A percentile compares a stretch with the other conserved stretches of the same genome.
These are phyloP conservation scores for Hedychridium roseum DNA, from an alignment of 2,888 invertebrate genomes.

Conservation along the genomic window DNA sequence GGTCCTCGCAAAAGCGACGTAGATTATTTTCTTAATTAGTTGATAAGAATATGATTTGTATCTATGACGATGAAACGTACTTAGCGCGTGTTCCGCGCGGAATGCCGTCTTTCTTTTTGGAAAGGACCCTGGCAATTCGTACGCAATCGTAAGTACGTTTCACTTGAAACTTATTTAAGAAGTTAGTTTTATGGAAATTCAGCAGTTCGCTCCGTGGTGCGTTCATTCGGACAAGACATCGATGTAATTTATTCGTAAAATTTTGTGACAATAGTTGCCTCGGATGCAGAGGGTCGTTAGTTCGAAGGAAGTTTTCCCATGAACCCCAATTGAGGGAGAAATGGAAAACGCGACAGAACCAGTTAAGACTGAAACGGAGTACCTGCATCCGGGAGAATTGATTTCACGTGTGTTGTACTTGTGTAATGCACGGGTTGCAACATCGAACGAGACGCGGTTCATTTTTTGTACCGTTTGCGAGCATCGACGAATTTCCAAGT, in stretches of 20 bases:
- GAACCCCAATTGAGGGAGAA: too few species aligned
- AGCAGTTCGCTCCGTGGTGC: slow-evolving; percentile 21
- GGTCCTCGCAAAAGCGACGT: slow-evolving; percentile 12
- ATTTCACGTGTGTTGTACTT: slow-evolving; percentile 20
- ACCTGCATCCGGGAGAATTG: slow-evolving; percentile 19
- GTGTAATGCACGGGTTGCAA: slow-evolving; percentile 38
- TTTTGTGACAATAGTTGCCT: slow-evolving; percentile 26
- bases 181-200: slow-evolving; percentile 26
- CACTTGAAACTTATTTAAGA: slow-evolving; percentile 54
- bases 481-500: too few species aligned
- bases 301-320: too few species aligned
- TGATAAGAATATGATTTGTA: slow-evolving; percentile 35
- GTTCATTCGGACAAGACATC: slow-evolving; percentile 16
- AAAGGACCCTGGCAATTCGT: too few species aligned
- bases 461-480: too few species aligned
- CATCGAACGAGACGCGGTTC: background rate
- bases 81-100: too few species aligned
- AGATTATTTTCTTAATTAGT: slow-evolving; percentile 33
- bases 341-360: slow-evolving; percentile 36
- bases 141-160: slow-evolving; percentile 38
- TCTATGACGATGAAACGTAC: too few species aligned
- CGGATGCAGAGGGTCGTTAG: slow-evolving; percentile 14
- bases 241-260: slow-evolving; percentile 36
- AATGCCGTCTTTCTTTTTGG: too few species aligned
- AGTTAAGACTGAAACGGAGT: slow-evolving; percentile 40